Conservation (phyloP, 2,888 invertebrate genomes). For the Tupiocoris notatus region DNA sequence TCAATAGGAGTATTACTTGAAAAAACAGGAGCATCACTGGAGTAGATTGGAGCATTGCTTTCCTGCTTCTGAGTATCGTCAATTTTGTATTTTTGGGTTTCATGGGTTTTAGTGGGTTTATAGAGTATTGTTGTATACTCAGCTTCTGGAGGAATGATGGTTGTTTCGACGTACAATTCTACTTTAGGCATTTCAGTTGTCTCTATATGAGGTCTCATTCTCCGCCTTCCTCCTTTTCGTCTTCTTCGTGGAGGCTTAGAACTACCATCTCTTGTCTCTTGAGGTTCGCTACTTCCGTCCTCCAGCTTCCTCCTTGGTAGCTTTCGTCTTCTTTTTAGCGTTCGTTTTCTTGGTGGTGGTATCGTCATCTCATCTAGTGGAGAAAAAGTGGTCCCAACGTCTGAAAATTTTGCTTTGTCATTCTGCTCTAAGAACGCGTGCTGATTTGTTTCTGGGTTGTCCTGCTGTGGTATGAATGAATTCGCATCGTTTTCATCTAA, state of each 20-base stretch:
- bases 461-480: conserved; percentile 16
- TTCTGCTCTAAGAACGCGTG: not conserved
- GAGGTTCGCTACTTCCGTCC: not conserved
- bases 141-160: not conserved
- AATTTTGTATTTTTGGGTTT: not conserved
- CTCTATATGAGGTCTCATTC: conserved; percentile 36
- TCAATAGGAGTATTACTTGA: not conserved
- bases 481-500: conserved; percentile 46
- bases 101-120: not conserved
- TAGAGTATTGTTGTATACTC: conserved; percentile 1
- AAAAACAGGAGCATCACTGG: not conserved
- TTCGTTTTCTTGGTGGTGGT: conserved; percentile 42
- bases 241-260: conserved; percentile 46
- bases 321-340: conserved; percentile 48
- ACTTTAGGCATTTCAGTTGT: conserved; percentile 20
- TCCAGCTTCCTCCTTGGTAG: conserved; percentile 47
- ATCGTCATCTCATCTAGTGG: not conserved
- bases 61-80: not conserved
- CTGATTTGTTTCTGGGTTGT: conserved; percentile 8
- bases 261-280: conserved; percentile 41
- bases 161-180: conserved; percentile 24
- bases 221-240: conserved; percentile 48
- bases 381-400: not conserved
- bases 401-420: not conserved
- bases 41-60: not conserved